Percentiles rank a stretch among this genome's conserved stretches.
These are phyloP conservation scores for Tinamus major DNA, from an alignment of 2,797 vertebrate species.

Conservation along the genomic window DNA sequence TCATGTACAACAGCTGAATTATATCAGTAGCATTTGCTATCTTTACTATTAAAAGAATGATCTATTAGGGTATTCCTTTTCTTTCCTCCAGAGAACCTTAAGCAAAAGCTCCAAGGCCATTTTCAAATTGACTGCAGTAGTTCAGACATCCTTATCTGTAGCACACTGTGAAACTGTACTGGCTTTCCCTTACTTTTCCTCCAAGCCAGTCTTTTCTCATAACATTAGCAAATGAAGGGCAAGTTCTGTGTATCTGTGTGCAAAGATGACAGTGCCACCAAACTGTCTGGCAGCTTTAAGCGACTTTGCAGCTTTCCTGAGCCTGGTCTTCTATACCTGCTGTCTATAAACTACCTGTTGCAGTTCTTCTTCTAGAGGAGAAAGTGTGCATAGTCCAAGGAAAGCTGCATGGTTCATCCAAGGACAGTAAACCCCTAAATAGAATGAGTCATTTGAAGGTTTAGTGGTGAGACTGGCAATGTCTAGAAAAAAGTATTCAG, in stretches of 20 bases:
- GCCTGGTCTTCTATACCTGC: not conserved
- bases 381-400: not conserved
- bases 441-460: not conserved
- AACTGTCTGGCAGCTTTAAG: not conserved
- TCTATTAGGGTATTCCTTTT: conserved; percentile 66
- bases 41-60: conserved; percentile 47
- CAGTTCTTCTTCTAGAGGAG: not conserved
- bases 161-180: conserved; percentile 36
- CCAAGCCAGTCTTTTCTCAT: not conserved
- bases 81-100: conserved; percentile 51
- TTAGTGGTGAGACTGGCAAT: not conserved
- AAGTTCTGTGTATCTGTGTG: not conserved
- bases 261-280: not conserved
- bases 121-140: conserved; percentile 49
- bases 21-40: conserved; percentile 51
- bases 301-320: not conserved
- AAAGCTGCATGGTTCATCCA: not conserved
- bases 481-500: not conserved
- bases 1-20: conserved; percentile 53
- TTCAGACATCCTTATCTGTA: conserved; percentile 61
- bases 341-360: not conserved
- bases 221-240: not conserved
- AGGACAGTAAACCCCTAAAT: not conserved
- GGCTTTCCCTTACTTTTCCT: conserved; percentile 31
- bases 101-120: conserved; percentile 68